Percentiles rank a stretch among this genome's conserved stretches.
phyloP scores from a whole-genome alignment of 2,797 vertebrate genomes.

The Schizothorax lantsangensis region DNA sequence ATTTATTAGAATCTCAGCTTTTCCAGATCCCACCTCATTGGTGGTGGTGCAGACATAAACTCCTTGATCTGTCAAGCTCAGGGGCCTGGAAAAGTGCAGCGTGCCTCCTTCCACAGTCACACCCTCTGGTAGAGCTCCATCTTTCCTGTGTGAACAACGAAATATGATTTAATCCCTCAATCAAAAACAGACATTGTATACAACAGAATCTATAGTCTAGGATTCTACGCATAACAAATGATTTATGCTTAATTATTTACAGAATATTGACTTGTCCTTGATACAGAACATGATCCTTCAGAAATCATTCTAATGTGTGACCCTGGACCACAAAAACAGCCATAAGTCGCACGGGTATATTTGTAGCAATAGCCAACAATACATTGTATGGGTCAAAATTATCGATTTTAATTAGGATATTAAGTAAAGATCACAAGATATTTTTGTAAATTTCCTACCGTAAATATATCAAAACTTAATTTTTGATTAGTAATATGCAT shows the following conservation, averaged over 20 bases:
- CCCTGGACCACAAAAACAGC: background rate
- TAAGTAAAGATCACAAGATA: background rate
- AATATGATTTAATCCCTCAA: conserved; percentile 23
- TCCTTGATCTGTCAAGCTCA: conserved; percentile 77
- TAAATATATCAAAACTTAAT: background rate
- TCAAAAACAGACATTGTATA: background rate
- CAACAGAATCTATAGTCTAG: background rate
- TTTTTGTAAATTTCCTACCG: background rate
- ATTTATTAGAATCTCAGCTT: conserved; percentile 66
- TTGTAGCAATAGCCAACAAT: background rate
- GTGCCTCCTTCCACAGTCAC: conserved; percentile 78
- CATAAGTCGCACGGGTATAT: background rate
- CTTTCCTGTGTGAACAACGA: conserved; percentile 72
- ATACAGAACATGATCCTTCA: background rate
- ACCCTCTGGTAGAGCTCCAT: conserved; percentile 78
- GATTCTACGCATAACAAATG: background rate
- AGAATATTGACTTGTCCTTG: background rate
- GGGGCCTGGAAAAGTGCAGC: conserved; percentile 78
- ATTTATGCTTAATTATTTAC: background rate
- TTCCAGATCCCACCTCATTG: conserved; percentile 77
- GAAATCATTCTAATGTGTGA: background rate
- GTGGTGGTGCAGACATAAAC: conserved; percentile 81
- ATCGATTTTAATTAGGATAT: background rate
- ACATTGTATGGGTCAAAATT: background rate
- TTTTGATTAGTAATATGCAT: background rate